Evolutionary conservation across 2,888 invertebrate genomes (phyloP), one percentile per base, ranked within the genome.

Genomic region (Tupiocoris notatus): DNA sequence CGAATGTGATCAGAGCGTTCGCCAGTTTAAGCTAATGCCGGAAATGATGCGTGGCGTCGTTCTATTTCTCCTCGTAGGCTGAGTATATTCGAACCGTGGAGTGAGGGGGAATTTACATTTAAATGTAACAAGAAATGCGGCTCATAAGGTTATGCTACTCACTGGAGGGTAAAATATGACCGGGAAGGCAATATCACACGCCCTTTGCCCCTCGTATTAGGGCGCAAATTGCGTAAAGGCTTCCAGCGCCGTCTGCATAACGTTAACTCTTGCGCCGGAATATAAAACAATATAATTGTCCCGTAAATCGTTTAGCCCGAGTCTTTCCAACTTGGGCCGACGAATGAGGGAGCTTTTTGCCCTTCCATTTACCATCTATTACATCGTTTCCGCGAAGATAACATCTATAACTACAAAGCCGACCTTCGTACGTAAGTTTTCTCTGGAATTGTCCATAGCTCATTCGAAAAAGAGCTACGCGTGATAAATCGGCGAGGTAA

Each of bases 201-300:
- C 73, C 63, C 62, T 73, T 39, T 17, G 39, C 59, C 59, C 59
- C 21, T 18, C 25, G 77, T 77, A 77, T 77, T 65, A 66, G 70
- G 58, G 75, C 77, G 75, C 77, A 77, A 77, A 77, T 77, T 77
- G 75, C 70, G 58, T 22, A 67, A 57, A 21, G 67, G 59, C 57
- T 22, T 54, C 39, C 73, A 62, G 61, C 54, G 39, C 73, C 77
- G 39, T 56, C 39, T 75, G 56, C 58, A 39, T 39, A 39, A 39
- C 39, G 39, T 39, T 39, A 39, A 39, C 39, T 39, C 12, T 12
- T 39, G 12, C 61, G 64, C 62, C 64, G 70, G 75, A 77, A 77
- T 77, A 77, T 77, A 77, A 77, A 77, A 77, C 77, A 77, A 77
- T 77, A 77, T 77, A 77, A 77, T 75, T 71, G 77, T 77, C 70